Percentiles rank a stretch among this genome's conserved stretches.
phyloP scores from a whole-genome alignment of 2,888 invertebrate species.

The Drosophila borborema region DNA sequence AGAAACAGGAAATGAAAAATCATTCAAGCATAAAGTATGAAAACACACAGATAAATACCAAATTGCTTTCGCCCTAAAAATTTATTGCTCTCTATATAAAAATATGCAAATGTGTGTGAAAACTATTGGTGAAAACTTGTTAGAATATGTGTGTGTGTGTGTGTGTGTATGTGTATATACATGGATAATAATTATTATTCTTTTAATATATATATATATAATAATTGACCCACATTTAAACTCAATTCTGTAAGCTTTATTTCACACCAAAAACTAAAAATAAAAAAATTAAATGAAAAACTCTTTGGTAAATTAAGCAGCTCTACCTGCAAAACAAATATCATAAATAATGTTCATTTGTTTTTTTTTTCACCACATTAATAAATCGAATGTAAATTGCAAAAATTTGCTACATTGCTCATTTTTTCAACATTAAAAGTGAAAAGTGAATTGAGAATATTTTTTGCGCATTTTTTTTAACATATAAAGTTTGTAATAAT shows the following conservation, averaged over 20 bases:
- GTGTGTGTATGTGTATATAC: neutral
- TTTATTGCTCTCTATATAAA: slow-evolving; percentile 30
- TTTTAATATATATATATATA: neutral
- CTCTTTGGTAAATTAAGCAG: slow-evolving; percentile 48
- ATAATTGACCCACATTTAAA: slow-evolving; percentile 27
- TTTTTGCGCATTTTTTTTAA: neutral
- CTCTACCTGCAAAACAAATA: slow-evolving; percentile 38
- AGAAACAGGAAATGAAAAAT: slow-evolving; percentile 73
- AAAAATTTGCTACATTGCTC: neutral
- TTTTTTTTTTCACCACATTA: slow-evolving; percentile 12
- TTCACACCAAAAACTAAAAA: slow-evolving; percentile 21
- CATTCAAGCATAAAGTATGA: slow-evolving; percentile 76
- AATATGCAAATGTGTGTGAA: neutral
- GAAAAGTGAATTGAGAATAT: neutral
- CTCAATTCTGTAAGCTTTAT: slow-evolving; percentile 29
- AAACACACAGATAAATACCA: slow-evolving; percentile 73
- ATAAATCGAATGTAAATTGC: slow-evolving; percentile 21
- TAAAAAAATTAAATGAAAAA: slow-evolving; percentile 9
- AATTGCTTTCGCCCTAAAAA: slow-evolving; percentile 61
- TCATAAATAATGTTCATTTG: slow-evolving; percentile 32
- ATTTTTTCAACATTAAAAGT: neutral
- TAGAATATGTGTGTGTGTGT: neutral
- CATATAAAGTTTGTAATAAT: neutral
- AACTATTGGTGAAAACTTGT: slow-evolving; percentile 10
- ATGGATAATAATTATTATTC: neutral